These are phyloP conservation scores for Plebejus anna DNA, from an alignment of 2,888 invertebrate species.

Conservation along the genomic window DNA sequence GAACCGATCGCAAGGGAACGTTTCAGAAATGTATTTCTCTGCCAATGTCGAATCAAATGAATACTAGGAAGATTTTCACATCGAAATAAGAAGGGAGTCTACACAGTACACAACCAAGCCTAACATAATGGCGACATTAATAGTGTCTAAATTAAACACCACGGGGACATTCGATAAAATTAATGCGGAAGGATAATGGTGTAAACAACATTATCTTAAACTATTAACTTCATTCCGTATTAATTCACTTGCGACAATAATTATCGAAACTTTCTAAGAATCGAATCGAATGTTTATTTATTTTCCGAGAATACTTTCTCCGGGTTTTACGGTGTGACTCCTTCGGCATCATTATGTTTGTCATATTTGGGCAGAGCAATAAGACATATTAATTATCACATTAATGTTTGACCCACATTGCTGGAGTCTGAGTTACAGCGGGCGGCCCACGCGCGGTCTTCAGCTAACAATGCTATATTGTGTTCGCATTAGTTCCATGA, in stretches of 20 bases:
- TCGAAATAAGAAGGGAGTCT: not conserved
- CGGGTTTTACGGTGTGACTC: slow-evolving; percentile 15
- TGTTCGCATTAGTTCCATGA: slow-evolving; percentile 39
- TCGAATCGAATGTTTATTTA: slow-evolving; percentile 24
- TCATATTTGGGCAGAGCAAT: slow-evolving; percentile 41
- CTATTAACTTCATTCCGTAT: slow-evolving; percentile 14
- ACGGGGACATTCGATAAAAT: not conserved
- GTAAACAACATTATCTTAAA: not conserved
- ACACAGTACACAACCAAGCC: slow-evolving; percentile 7
- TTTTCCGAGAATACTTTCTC: slow-evolving; percentile 27
- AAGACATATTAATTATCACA: slow-evolving; percentile 45
- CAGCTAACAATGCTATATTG: slow-evolving; percentile 57
- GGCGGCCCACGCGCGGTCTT: slow-evolving; percentile 50
- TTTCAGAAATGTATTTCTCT: not conserved
- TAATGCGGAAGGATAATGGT: not conserved
- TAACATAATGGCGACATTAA: not conserved
- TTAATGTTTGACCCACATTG: slow-evolving; percentile 49
- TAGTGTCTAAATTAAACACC: slow-evolving; percentile 2
- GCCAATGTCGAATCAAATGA: slow-evolving; percentile 7
- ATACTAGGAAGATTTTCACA: not conserved
- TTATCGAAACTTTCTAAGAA: slow-evolving; percentile 26
- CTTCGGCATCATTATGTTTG: slow-evolving; percentile 30
- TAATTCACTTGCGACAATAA: not conserved
- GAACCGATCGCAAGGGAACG: not conserved
- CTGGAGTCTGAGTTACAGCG: slow-evolving; percentile 35